Evolutionary conservation across 2,888 invertebrate genomes (phyloP), one percentile per base, ranked within the genome.

Genomic region (Agonopterix heracliana): DNA sequence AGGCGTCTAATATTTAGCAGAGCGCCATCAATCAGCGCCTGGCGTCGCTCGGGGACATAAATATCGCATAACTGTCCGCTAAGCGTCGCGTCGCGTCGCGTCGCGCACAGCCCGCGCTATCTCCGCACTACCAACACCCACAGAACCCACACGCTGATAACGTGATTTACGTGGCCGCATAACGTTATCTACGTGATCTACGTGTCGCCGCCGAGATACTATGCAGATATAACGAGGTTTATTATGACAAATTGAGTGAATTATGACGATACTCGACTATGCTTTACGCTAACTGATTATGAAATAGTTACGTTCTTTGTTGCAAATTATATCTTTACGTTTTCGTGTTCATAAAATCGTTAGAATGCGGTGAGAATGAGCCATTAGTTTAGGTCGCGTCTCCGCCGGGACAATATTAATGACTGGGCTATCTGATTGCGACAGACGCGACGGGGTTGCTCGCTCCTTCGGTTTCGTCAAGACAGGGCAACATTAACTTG

Each of bases 1-100:
- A 17, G 45, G 38, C 41, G 36, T 48, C 54, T 56, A 61, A 59
- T 56, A 52, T 57, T 57, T 51, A 48, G 57, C 55, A 52, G 61
- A 50, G 55, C 51, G 57, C 55, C 57, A 61, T 66, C 63, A 54
- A 63, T 68, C 64, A 62, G 59, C 60, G 50, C 57, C 49, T 41
- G 50, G 34, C 44, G 26, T 10, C 34, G 4, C 1, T 26, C 34
- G 43, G 10, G 17, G 49, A 51, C 57, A 55, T 60, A 53, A 51
- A 56, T 50, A 53, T 48, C 51, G 44, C 48, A 26, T 46, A 47
- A 40, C n/a, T 17, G 46, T 45, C 26, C 43, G 45, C 36, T 9
- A 38, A 44, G 41, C 26, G 41, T 34, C 36, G 40, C 44, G 38
- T 49, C 48, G 45, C 46, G 46, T 46, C 50, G 45, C 47, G 46